Evolutionary conservation across 2,888 invertebrate genomes (phyloP), one percentile per base, ranked within the genome.

Genomic region (Eupithecia subumbrata): DNA sequence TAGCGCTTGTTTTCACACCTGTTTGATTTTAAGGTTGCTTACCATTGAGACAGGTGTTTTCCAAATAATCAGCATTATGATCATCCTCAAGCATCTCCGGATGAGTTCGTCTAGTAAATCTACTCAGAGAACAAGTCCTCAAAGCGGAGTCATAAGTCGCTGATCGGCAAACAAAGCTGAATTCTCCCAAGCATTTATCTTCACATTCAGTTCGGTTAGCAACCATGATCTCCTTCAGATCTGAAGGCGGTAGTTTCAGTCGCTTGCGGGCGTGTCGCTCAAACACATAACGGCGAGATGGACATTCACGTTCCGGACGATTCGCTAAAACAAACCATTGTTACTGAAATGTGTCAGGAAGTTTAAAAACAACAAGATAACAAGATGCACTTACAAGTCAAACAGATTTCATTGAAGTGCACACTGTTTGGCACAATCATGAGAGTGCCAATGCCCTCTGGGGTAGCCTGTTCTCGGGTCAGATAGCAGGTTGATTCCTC

Each of bases 1-100:
- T 45, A 45, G 16, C 45, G 16, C 5, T 48, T 48, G 18, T 48
- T 48, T 48, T 48, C 18, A 7, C 22, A 22, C 22, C 0, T 22
- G 5, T 5, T 11, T 22, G 4, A 22, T 56, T 12, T 56, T n/a
- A 2, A 8, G 11, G 8, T 14, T 40, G n/a, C 84, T 84, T 95
- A 98, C 98, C 97, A 87, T 97, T 98, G 16, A 98, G 92, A 88
- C 98, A 98, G 69, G 98, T 98, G 86, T 98, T 98, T 95, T 98
- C 98, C 85, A 98, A 94, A 90, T 98, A 98, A 89, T 98, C 98
- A 0, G 97, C 97, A 87, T 97, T 97, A 2, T 98, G 97, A 87
- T 98, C 98, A 84, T 98, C 97, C 89, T 97, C 97, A 69, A 98
- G 91, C 16, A 97, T 92, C 84, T 98, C 97, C 0, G 98, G 98